Evolutionary conservation across 2,888 invertebrate genomes (phyloP), one percentile per base, ranked within the genome.

Genomic region (Lepidocyrtinus sp.): DNA sequence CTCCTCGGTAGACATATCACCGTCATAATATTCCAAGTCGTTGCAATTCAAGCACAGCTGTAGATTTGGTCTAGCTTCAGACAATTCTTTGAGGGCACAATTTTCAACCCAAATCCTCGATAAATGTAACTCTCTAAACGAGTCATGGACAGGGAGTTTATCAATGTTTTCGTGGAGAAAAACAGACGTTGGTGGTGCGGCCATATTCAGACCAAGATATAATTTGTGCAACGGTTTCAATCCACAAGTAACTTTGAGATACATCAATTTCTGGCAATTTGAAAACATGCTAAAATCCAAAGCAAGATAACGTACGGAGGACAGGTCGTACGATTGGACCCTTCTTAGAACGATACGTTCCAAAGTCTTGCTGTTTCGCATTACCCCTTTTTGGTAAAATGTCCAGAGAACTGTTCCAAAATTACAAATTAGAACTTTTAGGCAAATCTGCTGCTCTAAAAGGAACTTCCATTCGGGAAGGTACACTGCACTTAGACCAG

Each of bases 401-500:
- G 50, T 36, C 83, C 83, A 83, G 17, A 80, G 9, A 21, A 83
- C 72, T 1, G 68, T 62, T 24, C 83, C 83, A 82, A 83, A 83
- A 46, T 82, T 82, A 21, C 82, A 82, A 12, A 70, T 82, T 12
- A 83, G 67, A 1, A 46, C 61, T 26, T 69, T 24, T 7, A 83
- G 61, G 3, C 26, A 45, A 1, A 21, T 63, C 27, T 83, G 83
- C 27, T 80, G 74, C 21, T 83, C 82, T 70, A 83, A 7, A 19
- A 83, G 65, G 27, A 68, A 75, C 72, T 81, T 82, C 83, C 83
- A 83, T 12, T 79, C 71, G 0, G 70, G 70, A 0, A 83, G 75
- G 24, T 80, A 70, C 15, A 46, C 59, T 1, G 72, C 22, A 59
- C 80, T 75, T 2, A 83, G 5, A n/a, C 80, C 82, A 2, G 83